Percentiles rank a stretch among this genome's conserved stretches.
These are phyloP conservation scores for Proteles cristata DNA, from an alignment of 2,113 vertebrate species.

Conservation along the genomic window DNA sequence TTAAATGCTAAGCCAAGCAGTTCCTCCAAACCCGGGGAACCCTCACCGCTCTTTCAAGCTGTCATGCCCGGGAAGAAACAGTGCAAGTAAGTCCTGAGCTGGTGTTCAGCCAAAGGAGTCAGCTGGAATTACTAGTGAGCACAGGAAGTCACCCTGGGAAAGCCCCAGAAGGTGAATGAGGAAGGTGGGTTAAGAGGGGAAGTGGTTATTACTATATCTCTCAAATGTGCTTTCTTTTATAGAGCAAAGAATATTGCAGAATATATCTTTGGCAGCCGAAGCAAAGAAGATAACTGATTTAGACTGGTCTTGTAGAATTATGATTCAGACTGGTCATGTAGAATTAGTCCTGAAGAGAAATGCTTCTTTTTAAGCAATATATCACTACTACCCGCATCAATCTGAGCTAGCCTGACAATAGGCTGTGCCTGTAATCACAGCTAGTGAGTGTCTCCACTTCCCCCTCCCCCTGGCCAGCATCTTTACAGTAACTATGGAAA, in stretches of 20 bases:
- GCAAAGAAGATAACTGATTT: background rate
- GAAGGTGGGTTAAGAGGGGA: background rate
- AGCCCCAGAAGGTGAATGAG: background rate
- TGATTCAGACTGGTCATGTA: background rate
- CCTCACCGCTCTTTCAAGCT: background rate
- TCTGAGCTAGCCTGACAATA: background rate
- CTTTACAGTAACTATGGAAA: background rate
- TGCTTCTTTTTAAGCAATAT: background rate
- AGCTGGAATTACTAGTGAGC: background rate
- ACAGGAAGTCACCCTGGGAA: background rate
- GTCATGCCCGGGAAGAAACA: background rate
- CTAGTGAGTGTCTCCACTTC: background rate
- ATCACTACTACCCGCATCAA: background rate
- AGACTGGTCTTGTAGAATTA: background rate
- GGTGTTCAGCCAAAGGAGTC: background rate
- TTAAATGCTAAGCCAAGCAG: background rate
- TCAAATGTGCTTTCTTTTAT: slow-evolving; percentile 19
- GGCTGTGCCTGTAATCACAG: background rate
- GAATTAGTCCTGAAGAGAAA: background rate
- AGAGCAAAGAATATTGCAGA: background rate
- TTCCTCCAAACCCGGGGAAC: background rate
- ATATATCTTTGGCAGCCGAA: background rate
- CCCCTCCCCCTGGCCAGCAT: background rate
- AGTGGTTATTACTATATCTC: background rate
- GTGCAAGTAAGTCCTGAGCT: background rate